Base-by-base conservation (phyloP, 2,797 vertebrate species). In the Gymnodraco acuticeps region DNA sequence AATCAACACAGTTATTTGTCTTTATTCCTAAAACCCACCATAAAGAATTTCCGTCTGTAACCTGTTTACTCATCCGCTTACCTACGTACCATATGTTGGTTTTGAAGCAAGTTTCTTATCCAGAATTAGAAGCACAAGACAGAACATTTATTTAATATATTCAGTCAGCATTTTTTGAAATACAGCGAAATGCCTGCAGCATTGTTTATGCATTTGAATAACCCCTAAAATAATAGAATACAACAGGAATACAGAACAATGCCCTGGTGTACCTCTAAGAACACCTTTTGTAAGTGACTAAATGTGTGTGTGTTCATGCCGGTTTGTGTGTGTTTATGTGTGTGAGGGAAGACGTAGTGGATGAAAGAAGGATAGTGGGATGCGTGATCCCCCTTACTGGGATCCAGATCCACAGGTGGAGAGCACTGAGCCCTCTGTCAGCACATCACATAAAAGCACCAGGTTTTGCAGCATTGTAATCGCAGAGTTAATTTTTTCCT, bases 371-470 rank as follows among this genome's bases (percentile, higher is more conserved):
- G 17, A 72, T 83, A 47, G 47, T 69, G 70, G 69, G 75, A 64
- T 84, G 82, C 67, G 43, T 78, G 88, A 90, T 87, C 86, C 84
- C 78, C 76, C 83, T 80, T 83, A 84, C 84, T 88, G 77, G 75
- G 58, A 88, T 87, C 80, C 78, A 83, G 81, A 86, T 89, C 80
- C 72, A 84, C 67, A 74, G 66, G 77, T 78, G 55, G 78, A 75
- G 76, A 77, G 84, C 83, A 19, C 69, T 47, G 83, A 83, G 79
- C 87, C 80, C 79, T 82, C 87, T 62, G 71, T 90, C 87, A 84
- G 90, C 87, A 86, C 77, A 80, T 81, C 82, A 54, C 84, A 79
- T 84, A 81, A 94, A 93, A 87, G 77, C 87, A 77, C 60, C 62
- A 47, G 74, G 80, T 83, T 89, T 90, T 88, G 71, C 78, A 73